Evolutionary conservation across 1,140 invertebrate genomes (phyloP), one percentile per base, ranked within the genome.

Genomic region (Matsumurasca onukii): DNA sequence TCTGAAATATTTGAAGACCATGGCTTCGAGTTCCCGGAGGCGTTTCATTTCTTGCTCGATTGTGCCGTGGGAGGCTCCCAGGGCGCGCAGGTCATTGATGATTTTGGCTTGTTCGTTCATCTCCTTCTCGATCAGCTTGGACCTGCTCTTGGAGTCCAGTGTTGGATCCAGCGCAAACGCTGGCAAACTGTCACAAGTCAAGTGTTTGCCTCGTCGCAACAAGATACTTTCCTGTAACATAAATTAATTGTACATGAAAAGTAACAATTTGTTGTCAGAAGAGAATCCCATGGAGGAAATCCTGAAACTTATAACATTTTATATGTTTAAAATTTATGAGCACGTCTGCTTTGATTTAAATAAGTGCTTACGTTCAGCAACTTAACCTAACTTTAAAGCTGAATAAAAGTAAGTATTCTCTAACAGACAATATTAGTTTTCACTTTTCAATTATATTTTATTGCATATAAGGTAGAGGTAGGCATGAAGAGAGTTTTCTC

Each of bases 81-180:
- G 80, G 2, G 91, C 89, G 75, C 92, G 84, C 62, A 98, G 82
- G 81, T 97, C 95, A 76, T 95, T 95, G 61, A 98, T 96, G 39
- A 97, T 91, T 81, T 94, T 95, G 0, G 93, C 86, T 79, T 98
- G 94, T 79, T 98, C 95, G 75, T 94, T 95, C 93, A 98, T 97
- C 81, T 98, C 95, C 77, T 94, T 94, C 80, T 98, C 95, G 72
- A 98, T 94, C n/a, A 97, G 83, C 76, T 95, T 91, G 5, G 94
- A 94, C 48, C 95, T 86, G 75, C 92, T 91, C 76, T 93, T 94
- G 0, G 94, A 88, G 78, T 97, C 94, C 39, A 97, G 81, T 1
- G 85, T 88, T 1, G 89, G 86, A 83, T 97, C 94, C 75, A 94
- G 91, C 5, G 95, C 86, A 78, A 95, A 95, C 1, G 90, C 85